Evolutionary conservation across 2,888 invertebrate species (phyloP).

Genomic region (Cephus runcator): DNA sequence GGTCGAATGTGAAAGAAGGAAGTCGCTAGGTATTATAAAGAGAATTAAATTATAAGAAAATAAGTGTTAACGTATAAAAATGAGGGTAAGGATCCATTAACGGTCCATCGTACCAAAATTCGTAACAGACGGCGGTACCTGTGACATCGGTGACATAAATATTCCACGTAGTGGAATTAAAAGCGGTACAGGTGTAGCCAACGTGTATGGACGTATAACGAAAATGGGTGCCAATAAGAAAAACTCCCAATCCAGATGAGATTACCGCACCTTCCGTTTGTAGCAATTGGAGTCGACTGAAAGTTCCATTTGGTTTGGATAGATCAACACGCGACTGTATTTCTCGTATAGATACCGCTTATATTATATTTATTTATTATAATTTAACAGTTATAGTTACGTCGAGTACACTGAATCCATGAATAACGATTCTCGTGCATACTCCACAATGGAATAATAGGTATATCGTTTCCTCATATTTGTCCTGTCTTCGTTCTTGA

Average conservation of each 20-base stretch:
- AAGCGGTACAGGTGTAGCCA: background rate
- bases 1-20: background rate
- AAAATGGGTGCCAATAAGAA: background rate
- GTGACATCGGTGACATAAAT: background rate
- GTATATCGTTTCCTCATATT: background rate
- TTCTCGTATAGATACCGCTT: background rate
- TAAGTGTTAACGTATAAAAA: background rate
- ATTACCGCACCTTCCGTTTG: background rate
- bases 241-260: background rate
- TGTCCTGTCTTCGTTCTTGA: background rate
- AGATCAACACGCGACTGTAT: background rate
- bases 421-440: background rate
- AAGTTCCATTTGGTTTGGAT: background rate
- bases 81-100: background rate
- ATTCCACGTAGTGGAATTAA: background rate
- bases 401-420: constrained; percentile 43
- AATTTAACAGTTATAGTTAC: constrained; percentile 51
- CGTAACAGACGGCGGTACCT: too few species aligned
- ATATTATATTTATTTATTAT: constrained; percentile 44
- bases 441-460: background rate
- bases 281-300: background rate
- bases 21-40: background rate
- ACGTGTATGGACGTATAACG: background rate
- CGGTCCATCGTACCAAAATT: background rate
- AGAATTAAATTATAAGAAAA: background rate